phyloP scores from a whole-genome alignment of 2,113 vertebrate species.

The Struthio camelus region DNA sequence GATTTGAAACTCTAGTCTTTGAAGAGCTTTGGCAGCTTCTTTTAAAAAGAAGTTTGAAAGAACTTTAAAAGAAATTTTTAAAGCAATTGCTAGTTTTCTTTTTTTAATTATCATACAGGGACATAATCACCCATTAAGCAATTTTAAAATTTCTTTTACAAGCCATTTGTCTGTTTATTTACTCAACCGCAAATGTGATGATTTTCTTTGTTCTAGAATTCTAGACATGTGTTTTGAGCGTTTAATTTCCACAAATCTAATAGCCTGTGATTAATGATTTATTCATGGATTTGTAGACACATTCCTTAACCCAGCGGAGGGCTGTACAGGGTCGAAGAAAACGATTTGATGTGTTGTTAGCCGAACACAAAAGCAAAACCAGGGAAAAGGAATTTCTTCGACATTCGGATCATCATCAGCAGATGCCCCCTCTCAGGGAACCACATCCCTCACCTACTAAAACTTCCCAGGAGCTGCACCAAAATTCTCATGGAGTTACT shows the following conservation, averaged over 20 bases:
- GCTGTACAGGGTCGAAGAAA: constrained; percentile 97
- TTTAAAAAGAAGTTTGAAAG: background rate
- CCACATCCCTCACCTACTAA: constrained; percentile 88
- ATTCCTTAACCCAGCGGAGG: constrained; percentile 99
- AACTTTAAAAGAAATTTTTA: background rate
- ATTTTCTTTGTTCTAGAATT: background rate
- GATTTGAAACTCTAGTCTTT: background rate
- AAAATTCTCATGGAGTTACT: constrained; percentile 86
- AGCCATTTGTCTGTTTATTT: background rate
- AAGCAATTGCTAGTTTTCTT: background rate
- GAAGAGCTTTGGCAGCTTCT: background rate
- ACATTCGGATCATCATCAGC: constrained; percentile 89
- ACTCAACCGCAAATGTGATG: background rate
- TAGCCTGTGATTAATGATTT: constrained; percentile 43
- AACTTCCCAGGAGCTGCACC: constrained; percentile 86
- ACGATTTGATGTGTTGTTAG: constrained; percentile 94
- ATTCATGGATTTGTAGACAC: constrained; percentile 84
- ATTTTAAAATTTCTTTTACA: background rate
- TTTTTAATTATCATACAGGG: background rate
- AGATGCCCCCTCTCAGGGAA: constrained; percentile 96
- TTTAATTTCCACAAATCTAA: constrained; percentile 6
- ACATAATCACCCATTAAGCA: background rate
- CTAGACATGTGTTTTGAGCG: background rate
- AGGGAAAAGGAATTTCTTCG: constrained; percentile 94
- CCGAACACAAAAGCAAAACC: constrained; percentile 97